Evolutionary conservation across 2,888 invertebrate genomes (phyloP), one percentile per base, ranked within the genome.

Genomic region (Carabus problematicus): DNA sequence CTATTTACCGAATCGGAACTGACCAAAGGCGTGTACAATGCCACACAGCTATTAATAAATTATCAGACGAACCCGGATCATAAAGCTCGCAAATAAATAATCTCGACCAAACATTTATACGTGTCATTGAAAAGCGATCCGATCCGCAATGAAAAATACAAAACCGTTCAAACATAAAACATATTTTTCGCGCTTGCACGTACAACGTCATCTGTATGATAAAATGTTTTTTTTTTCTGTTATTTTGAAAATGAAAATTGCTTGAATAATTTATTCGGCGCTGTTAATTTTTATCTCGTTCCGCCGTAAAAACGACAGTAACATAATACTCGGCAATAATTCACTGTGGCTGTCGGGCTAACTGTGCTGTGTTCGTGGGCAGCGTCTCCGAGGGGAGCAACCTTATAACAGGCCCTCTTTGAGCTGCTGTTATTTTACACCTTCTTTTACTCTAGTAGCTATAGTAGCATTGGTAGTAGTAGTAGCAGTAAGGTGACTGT

Each of bases 191-290:
- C 29, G 29, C 29, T 2, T 9, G n/a, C 9, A 16, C 16, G 16
- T n/a, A 14, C 16, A 14, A 52, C 12, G 52, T 52, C 16, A 12
- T 14, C 12, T 42, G n/a, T 42, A 3, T 60, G 67, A 67, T 67
- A 67, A n/a, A 59, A 67, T 60, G 54, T 67, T 60, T 67, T 60
- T 67, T 29, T 29, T 2, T 29, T 29, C 3, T 67, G 67, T 67
- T 67, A 60, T 67, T 67, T 67, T 67, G 42, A 59, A 67, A 67
- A 67, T 60, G 67, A 67, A 67, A 67, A 67, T 67, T 59, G 60
- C 52, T 43, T 60, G 67, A 67, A 67, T 67, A 67, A 67, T 60
- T 67, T 60, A 67, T 67, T 60, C 67, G 52, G 39, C 43, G 67
- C 54, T 60, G 67, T 67, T 67, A 67, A 67, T 67, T 67, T 67